phyloP scores from a whole-genome alignment of 2,113 vertebrate species.

The Megaptera novaeangliae region DNA sequence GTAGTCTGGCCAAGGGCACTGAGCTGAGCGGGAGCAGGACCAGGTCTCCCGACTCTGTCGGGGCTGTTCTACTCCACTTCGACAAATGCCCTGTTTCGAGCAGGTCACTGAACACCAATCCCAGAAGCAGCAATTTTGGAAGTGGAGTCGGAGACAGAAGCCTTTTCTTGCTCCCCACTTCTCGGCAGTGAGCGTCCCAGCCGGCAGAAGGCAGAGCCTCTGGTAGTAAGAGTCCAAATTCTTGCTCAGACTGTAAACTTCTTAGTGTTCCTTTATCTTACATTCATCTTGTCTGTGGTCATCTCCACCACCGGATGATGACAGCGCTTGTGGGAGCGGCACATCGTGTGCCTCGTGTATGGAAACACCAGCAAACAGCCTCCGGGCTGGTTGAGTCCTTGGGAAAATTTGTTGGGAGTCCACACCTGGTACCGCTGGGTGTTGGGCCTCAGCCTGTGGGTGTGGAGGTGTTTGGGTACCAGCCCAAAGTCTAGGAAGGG shows the following conservation, averaged over 20 bases:
- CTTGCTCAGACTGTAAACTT: background rate
- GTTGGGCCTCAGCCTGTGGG: background rate
- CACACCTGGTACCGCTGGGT: constrained; percentile 13
- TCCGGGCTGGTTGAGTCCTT: background rate
- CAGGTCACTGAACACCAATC: fast-evolving
- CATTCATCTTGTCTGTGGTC: background rate
- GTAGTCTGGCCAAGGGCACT: background rate
- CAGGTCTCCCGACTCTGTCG: background rate
- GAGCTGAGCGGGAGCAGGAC: background rate
- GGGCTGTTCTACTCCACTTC: no score
- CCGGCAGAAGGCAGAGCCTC: background rate
- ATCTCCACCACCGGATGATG: background rate
- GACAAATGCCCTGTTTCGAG: background rate
- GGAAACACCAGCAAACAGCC: background rate
- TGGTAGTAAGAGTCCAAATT: background rate
- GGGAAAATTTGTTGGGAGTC: constrained; percentile 52
- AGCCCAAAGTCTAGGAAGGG: constrained; percentile 58
- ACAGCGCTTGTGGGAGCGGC: background rate
- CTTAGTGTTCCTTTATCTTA: background rate
- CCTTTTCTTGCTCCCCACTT: background rate
- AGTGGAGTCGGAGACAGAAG: background rate
- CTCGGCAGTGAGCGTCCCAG: background rate
- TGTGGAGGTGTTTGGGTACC: constrained; percentile 35
- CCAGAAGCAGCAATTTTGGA: background rate
- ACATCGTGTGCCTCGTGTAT: background rate